Base-by-base conservation (phyloP, 2,113 vertebrate species). In the Phodopus roborovskii region DNA sequence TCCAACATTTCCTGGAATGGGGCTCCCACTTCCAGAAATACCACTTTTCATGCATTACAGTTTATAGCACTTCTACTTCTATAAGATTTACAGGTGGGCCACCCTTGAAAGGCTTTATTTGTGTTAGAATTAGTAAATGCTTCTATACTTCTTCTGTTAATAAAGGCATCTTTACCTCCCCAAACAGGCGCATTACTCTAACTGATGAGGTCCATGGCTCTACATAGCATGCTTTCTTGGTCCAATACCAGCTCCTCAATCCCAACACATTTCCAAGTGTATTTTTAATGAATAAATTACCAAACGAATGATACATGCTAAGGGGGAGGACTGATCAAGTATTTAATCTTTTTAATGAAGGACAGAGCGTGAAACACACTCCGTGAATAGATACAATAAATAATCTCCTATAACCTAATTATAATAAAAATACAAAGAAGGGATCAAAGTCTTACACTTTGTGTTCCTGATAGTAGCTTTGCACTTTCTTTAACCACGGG, bases 271-370 rank as follows among this genome's bases (percentile, higher is more conserved):
- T 90, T 83, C 75, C 33, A 85, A 97, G 97, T 92, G 24, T 79
- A 87, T 96, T 96, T 97, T 94, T 96, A 97, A 97, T 98, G 97
- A 97, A 97, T 97, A 97, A 97, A 97, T 97, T 97, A 97, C 92
- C 94, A 97, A 96, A 94, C 73, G 97, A 97, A 98, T 97, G 97
- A 97, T 96, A 97, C 30, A 9, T 33, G 75, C 94, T 96, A 95
- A 97, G 95, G 97, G 97, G 97, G 97, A 97, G 92, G 86, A 97
- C 96, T 97, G 97, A 97, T 97, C 97, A 97, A 97, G 92, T 95
- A 95, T 92, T 97, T 97, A 97, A 96, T 97, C 97, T 97, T 97
- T 97, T 97, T 97, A 98, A 98, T 97, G 97, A 97, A 98, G 96
- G 97, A 93, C 94, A 94, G 97, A 97, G 97, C 95, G 89, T 96